Evolutionary conservation across 2,113 vertebrate species (phyloP), one percentile per base, ranked within the genome.

Genomic region (Oxygymnocypris stewartii): DNA sequence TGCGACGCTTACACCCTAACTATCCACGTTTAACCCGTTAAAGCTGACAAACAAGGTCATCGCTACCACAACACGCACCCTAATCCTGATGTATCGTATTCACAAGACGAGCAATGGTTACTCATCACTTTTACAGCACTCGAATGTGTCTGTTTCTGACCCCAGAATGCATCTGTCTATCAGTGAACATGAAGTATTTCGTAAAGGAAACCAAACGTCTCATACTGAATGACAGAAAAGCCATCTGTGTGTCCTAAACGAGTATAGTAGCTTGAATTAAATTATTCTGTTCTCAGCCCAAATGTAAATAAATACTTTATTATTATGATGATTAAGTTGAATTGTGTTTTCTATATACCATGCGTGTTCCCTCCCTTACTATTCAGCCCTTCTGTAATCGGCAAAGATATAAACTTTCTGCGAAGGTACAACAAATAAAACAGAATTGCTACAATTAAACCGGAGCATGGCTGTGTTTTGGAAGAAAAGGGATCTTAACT

Each of bases 261-360:
- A 88, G 89, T 91, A 89, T 74, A 86, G 80, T 92, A 91, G 91
- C 88, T 89, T 86, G 25, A 82, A 28, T 81, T 82, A 89, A 92
- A 91, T 92, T 86, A 92, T 78, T 84, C 25, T 93, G 92, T 93
- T 91, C 86, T 89, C 90, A 84, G 90, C 89, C 89, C 85, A 92
- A 85, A 90, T 91, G 89, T 93, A 89, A 92, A 88, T 90, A 88
- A 90, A 89, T 89, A 92, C 74, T 89, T 91, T 91, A 92, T 94
- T 92, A 51, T 25, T 13, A 88, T 87, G 44, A 91, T 91, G 28
- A 47, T 35, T 31, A 31, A 31, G 76, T 54, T 82, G 91, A 89
- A 89, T 93, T 92, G 90, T 93, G 90, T 93, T 94, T 90, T 94
- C 85, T 94, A 92, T 93, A 92, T 94, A 93, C 89, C 92, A 89